phyloP scores from a whole-genome alignment of 2,113 vertebrate genomes.

The Lethenteron reissneri region DNA sequence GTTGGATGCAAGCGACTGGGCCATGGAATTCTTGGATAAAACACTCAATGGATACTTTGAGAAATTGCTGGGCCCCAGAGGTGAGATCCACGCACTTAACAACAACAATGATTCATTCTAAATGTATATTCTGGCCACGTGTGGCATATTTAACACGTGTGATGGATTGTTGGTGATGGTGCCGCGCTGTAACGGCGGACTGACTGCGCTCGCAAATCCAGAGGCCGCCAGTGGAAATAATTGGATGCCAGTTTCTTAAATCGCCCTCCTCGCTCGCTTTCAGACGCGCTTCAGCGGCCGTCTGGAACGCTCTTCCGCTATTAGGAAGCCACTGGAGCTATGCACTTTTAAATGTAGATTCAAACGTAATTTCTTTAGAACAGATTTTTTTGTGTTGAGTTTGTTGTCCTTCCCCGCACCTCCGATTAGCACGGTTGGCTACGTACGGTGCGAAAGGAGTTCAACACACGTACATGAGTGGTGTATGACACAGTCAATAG shows the following conservation, averaged over 20 bases:
- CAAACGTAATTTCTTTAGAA: too few species aligned
- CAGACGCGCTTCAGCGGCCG: too few species aligned
- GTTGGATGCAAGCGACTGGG: background rate
- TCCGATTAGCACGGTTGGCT: too few species aligned
- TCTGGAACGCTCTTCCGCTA: too few species aligned
- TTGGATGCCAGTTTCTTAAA: background rate
- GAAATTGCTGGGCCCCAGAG: background rate
- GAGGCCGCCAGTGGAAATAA: background rate
- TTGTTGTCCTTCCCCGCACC: too few species aligned
- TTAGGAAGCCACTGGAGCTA: too few species aligned
- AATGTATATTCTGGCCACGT: background rate
- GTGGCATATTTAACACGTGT: background rate
- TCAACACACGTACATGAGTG: too few species aligned
- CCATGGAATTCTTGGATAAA: background rate
- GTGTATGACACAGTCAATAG: too few species aligned
- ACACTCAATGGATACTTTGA: conserved; percentile 2
- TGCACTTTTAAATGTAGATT: too few species aligned
- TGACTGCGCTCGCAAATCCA: background rate
- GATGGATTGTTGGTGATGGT: background rate
- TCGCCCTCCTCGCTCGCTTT: too few species aligned
- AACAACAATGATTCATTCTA: background rate
- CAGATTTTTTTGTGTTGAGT: too few species aligned
- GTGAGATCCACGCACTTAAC: background rate
- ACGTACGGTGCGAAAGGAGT: too few species aligned
- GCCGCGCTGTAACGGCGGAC: background rate